phyloP scores from a whole-genome alignment of 2,888 invertebrate genomes.

The Polydrusus cervinus region DNA sequence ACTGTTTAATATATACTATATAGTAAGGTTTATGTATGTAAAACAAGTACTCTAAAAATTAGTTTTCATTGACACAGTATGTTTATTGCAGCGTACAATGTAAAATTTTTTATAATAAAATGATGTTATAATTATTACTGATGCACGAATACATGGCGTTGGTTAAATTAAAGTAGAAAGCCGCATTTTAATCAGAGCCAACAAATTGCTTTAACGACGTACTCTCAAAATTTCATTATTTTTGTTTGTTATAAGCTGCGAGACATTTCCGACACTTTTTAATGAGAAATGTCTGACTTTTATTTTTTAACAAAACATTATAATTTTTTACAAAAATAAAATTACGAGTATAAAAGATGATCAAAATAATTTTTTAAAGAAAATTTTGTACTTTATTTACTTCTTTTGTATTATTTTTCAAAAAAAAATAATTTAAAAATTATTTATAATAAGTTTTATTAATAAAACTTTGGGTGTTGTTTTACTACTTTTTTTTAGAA shows the following conservation, averaged over 20 bases:
- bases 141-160: constrained; percentile 10
- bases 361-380: not conserved
- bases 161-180: constrained; percentile 12
- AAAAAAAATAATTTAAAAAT: too few species aligned
- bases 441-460: too few species aligned
- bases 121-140: constrained; percentile 13
- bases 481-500: too few species aligned
- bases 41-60: too few species aligned
- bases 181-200: constrained; percentile 16
- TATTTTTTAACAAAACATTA: not conserved
- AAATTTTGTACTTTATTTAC: too few species aligned
- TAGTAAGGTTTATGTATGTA: too few species aligned
- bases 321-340: not conserved
- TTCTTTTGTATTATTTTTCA: too few species aligned
- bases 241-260: constrained; percentile 17
- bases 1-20: too few species aligned
- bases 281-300: not conserved
- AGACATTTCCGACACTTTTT: constrained; percentile 19
- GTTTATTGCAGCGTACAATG: not conserved
- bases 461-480: too few species aligned
- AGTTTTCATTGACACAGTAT: too few species aligned
- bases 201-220: constrained; percentile 22
- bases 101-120: not conserved
- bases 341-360: not conserved
- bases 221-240: constrained; percentile 18